phyloP scores from a whole-genome alignment of 2,797 vertebrate species.

The Spea hammondii region DNA sequence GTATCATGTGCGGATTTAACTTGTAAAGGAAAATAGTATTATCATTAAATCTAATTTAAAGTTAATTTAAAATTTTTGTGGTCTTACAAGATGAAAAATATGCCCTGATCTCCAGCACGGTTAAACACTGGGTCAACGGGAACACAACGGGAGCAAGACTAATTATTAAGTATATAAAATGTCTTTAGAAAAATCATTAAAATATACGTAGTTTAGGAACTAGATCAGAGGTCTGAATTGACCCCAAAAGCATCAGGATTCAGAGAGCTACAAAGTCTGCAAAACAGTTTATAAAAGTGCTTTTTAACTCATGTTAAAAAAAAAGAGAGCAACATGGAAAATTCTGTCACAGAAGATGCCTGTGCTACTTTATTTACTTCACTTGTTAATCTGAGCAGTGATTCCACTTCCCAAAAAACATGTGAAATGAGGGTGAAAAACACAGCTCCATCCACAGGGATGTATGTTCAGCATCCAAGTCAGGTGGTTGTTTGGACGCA shows the following conservation, averaged over 20 bases:
- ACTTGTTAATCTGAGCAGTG: constrained; percentile 10
- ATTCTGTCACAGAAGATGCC: constrained; percentile 34
- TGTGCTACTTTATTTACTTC: constrained; percentile 46
- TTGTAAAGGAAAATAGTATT: too few species aligned
- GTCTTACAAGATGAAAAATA: too few species aligned
- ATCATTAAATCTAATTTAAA: too few species aligned
- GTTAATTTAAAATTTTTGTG: too few species aligned
- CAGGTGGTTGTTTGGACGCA: constrained; percentile 53
- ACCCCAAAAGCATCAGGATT: background rate
- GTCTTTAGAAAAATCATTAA: too few species aligned
- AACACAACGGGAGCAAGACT: too few species aligned
- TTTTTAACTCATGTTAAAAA: constrained; percentile 19
- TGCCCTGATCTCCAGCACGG: too few species aligned
- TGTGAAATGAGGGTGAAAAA: background rate
- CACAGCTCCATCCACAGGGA: constrained; percentile 10
- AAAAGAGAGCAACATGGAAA: constrained; percentile 27
- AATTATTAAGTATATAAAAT: too few species aligned
- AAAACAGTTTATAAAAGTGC: constrained; percentile 13
- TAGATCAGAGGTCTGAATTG: too few species aligned
- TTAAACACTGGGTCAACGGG: too few species aligned
- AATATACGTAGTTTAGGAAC: too few species aligned
- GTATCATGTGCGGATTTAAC: too few species aligned
- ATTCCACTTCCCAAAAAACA: constrained; percentile 40
- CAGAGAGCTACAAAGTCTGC: constrained; percentile 7
- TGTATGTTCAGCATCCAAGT: constrained; percentile 53